Percentiles rank a stretch among this genome's conserved stretches.
Conservation (phyloP, 2,113 vertebrate genomes). For the Tiliqua scincoides region DNA sequence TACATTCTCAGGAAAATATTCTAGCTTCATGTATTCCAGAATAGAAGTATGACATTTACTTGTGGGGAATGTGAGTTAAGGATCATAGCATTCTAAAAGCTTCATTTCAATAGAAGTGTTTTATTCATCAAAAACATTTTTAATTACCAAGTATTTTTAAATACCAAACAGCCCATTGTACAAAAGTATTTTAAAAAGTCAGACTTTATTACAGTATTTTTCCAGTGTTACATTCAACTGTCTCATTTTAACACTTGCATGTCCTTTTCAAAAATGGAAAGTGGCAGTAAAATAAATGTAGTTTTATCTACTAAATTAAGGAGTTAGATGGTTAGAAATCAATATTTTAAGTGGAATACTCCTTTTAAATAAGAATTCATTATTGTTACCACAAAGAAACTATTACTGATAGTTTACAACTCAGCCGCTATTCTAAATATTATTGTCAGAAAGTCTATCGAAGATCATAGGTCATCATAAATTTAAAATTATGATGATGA, state of each 20-base stretch:
- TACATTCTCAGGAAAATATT: background rate
- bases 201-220: background rate
- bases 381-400: constrained; percentile 57
- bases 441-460: constrained; percentile 77
- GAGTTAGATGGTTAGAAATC: constrained; percentile 16
- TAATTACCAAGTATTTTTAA: background rate
- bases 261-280: constrained; percentile 11
- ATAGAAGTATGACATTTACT: background rate
- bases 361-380: constrained; percentile 53
- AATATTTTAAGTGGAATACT: constrained; percentile 40
- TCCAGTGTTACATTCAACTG: background rate
- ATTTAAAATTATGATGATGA: constrained; percentile 67
- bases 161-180: background rate
- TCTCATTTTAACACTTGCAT: background rate
- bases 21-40: background rate
- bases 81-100: background rate
- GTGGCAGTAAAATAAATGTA: background rate
- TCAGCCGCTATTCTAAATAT: constrained; percentile 66
- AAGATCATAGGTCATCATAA: constrained; percentile 72
- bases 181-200: background rate
- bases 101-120: background rate
- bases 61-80: background rate
- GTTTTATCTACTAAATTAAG: background rate
- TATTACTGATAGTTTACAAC: constrained; percentile 65
- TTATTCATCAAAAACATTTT: background rate